phyloP scores from a whole-genome alignment of 1,140 invertebrate genomes.

The Gryon sp. region DNA sequence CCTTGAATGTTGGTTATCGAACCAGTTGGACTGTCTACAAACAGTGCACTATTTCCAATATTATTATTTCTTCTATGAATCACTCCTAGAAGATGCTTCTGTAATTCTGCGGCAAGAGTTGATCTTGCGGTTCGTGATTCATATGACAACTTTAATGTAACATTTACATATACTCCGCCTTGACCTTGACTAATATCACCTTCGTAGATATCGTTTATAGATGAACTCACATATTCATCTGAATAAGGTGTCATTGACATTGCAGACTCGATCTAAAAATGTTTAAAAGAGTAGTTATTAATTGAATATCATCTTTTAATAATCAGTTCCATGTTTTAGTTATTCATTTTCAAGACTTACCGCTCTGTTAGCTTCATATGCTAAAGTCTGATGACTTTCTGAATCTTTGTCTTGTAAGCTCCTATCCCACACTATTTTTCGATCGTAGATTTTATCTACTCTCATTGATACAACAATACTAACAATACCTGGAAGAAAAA shows the following conservation, averaged over 20 bases:
- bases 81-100: conserved; percentile 90
- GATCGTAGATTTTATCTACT: conserved; percentile 90
- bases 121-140: conserved; percentile 83
- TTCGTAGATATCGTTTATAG: conserved; percentile 90
- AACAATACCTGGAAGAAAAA: conserved; percentile 80
- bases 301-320: too few relatives aligned
- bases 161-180: conserved; percentile 89
- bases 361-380: conserved; percentile 90
- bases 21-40: conserved; percentile 88
- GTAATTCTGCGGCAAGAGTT: conserved; percentile 86
- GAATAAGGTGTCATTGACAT: conserved; percentile 94
- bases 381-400: conserved; percentile 89
- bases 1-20: conserved; percentile 86
- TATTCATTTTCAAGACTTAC: conserved; percentile 81
- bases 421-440: conserved; percentile 87
- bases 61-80: conserved; percentile 90
- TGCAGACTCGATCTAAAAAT: conserved; percentile 82
- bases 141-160: conserved; percentile 85
- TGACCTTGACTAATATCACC: conserved; percentile 84
- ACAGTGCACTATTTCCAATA: conserved; percentile 90
- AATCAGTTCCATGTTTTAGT: too few relatives aligned
- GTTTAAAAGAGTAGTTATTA: neutral
- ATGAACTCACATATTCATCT: conserved; percentile 89
- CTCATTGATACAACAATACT: conserved; percentile 89
- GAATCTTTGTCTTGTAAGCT: conserved; percentile 87